Base-by-base conservation (phyloP, 2,888 invertebrate species). In the Apotomis turbidana region DNA sequence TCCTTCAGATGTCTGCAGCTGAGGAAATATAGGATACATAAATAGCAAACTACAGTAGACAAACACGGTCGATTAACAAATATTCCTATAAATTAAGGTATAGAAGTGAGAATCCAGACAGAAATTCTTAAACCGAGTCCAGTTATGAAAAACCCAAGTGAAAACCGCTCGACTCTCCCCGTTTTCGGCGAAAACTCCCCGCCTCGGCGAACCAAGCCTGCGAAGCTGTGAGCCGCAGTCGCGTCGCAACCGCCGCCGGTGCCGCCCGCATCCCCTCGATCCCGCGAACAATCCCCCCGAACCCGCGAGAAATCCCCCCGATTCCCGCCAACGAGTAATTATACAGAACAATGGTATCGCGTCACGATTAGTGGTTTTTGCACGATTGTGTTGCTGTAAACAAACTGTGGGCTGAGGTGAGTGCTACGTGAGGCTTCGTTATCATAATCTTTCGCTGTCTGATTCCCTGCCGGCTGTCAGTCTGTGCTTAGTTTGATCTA, bases 261-360 rank as follows among this genome's bases (percentile, higher is more conserved):
- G 59, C 9, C 55, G 49, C 54, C 58, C 66, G 13, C 63, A n/a
- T 74, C 67, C 15, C 2, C 13, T 13, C 59, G 13, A 60, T 68
- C 55, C 52, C 58, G 36, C 44, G 54, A 41, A 41, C 2, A 71
- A 8, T 44, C 10, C 49, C 49, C 49, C 70, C 71, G 68, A 68
- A 84, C 86, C 86, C 85, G 60, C 15, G 51, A 3, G 27, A 54
- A 70, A 8, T 49, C 10, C 49, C 49, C 49, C 70, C 71, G 68
- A 68, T 85, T 87, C 86, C 85, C 86, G 84, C 84, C 83, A 49
- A 61, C 58, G 58, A 55, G 44, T 55, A 86, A 87, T 88, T 86
- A 87, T 71, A 68, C 75, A 73, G 84, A 84, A 90, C 89, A 90
- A 90, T 90, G 90, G 88, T 83, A 82, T 82, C 76, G 84, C 89